A percentile compares a stretch with the other conserved stretches of the same genome.
These are phyloP conservation scores for Pangasius krempfi DNA, from an alignment of 2,797 vertebrate species.

Conservation along the genomic window DNA sequence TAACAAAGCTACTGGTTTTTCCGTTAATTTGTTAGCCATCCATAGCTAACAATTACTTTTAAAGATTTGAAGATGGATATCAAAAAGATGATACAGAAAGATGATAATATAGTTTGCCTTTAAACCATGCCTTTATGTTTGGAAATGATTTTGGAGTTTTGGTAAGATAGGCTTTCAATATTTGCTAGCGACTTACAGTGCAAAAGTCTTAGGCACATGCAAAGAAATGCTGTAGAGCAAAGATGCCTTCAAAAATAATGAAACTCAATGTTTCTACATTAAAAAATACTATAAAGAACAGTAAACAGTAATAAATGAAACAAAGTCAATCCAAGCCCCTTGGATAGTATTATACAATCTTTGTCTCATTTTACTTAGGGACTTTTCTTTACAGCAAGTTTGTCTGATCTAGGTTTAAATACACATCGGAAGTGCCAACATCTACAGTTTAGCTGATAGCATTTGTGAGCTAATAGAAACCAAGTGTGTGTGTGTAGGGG, in stretches of 20 bases:
- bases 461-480: background rate
- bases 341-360: background rate
- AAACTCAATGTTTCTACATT: too few relatives aligned
- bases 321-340: too few relatives aligned
- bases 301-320: too few relatives aligned
- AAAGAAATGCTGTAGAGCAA: too few relatives aligned
- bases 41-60: background rate
- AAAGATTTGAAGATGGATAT: background rate
- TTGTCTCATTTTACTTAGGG: background rate
- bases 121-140: background rate
- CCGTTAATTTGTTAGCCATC: background rate
- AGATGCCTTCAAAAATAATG: too few relatives aligned
- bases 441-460: background rate
- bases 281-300: too few relatives aligned
- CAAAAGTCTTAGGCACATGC: too few relatives aligned
- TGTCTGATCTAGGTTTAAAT: background rate
- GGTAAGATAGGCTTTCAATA: background rate
- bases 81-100: background rate
- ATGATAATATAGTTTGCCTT: background rate
- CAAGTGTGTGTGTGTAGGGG: too few relatives aligned
- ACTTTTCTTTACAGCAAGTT: background rate
- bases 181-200: background rate
- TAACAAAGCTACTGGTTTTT: background rate
- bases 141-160: background rate
- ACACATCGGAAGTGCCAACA: background rate